Evolutionary conservation across 2,888 invertebrate species (phyloP).

Genomic region (Mythimna pallens): DNA sequence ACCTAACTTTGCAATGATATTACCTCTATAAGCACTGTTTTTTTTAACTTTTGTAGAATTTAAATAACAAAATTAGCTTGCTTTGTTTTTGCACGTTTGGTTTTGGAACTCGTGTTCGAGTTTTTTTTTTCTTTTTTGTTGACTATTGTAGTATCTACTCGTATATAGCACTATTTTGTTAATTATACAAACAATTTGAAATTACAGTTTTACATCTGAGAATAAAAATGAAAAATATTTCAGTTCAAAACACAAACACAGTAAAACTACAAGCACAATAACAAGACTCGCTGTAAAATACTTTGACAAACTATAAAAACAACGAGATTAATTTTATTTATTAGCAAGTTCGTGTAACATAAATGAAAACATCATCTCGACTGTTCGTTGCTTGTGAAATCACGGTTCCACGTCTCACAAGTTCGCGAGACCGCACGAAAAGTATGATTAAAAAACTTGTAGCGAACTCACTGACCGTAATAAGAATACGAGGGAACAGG

Average conservation of each 20-base stretch:
- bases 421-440: constrained; percentile 73
- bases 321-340: constrained; percentile 64
- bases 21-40: constrained; percentile 61
- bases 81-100: constrained; percentile 54
- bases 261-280: constrained; percentile 29
- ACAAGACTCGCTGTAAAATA: constrained; percentile 52
- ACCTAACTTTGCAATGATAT: constrained; percentile 65
- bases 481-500: constrained; percentile 62
- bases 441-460: constrained; percentile 79
- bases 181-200: background rate
- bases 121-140: constrained; percentile 29
- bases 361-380: constrained; percentile 64
- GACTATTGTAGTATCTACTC: background rate
- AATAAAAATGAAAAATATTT: constrained; percentile 39
- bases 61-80: constrained; percentile 62
- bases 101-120: constrained; percentile 31
- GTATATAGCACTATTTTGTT: background rate
- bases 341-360: constrained; percentile 53
- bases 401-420: constrained; percentile 69
- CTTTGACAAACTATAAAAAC: constrained; percentile 57
- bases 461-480: constrained; percentile 73
- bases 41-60: constrained; percentile 65
- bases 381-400: constrained; percentile 64
- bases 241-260: constrained; percentile 35
- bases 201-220: constrained; percentile 8